phyloP scores from a whole-genome alignment of 2,113 vertebrate genomes.

The Carettochelys insculpta region DNA sequence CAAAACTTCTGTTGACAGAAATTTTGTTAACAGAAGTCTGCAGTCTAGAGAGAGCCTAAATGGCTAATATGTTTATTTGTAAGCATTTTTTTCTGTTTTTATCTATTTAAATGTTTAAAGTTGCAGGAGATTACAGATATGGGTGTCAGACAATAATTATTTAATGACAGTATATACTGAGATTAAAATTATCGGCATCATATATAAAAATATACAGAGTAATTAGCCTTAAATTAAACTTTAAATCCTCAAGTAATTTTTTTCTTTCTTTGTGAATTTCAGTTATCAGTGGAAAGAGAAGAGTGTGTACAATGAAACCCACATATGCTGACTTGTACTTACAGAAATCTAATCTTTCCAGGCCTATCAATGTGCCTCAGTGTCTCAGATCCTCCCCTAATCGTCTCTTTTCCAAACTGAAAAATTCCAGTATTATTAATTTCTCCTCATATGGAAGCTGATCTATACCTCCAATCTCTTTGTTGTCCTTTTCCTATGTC shows the following conservation, averaged over 20 bases:
- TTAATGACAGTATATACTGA: neutral
- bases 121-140: neutral
- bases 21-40: too few species aligned
- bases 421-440: neutral
- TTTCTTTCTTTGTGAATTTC: neutral
- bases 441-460: neutral
- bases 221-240: neutral
- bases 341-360: too few species aligned
- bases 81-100: neutral
- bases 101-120: neutral
- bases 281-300: neutral
- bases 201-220: neutral
- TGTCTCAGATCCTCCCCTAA: too few species aligned
- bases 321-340: too few species aligned
- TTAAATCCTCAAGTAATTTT: neutral
- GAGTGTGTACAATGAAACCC: too few species aligned
- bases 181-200: too few species aligned
- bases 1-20: too few species aligned
- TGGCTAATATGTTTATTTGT: neutral
- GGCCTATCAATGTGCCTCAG: neutral
- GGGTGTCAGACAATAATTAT: neutral
- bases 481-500: neutral
- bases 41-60: too few species aligned
- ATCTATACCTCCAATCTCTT: neutral
- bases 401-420: too few species aligned